Evolutionary conservation across 2,888 invertebrate genomes (phyloP).

Genomic region (Drosophila multiciliata): DNA sequence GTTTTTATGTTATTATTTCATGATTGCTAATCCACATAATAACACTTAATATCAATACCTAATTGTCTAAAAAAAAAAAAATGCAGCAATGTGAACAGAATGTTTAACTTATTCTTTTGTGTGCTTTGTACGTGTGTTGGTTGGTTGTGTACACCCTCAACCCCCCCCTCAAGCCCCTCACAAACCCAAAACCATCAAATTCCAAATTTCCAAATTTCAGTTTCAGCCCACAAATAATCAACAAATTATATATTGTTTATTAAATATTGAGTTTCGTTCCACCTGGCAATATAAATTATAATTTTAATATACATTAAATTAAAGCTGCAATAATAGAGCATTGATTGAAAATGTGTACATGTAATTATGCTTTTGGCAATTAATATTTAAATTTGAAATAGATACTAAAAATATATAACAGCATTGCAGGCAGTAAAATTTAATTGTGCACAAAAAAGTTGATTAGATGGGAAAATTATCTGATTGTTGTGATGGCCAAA

Average conservation of each 20-base stretch:
- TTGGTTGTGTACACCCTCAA: slow-evolving; percentile 28
- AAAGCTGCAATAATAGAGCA: slow-evolving; percentile 10
- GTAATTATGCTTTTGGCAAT: slow-evolving; percentile 73
- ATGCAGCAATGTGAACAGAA: slow-evolving; percentile 36
- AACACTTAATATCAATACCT: slow-evolving; percentile 31
- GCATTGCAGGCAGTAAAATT: slow-evolving; percentile 2
- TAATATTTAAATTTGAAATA: slow-evolving; percentile 3
- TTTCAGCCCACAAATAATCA: slow-evolving; percentile 18
- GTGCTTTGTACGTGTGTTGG: slow-evolving; percentile 63
- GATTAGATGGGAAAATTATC: not conserved
- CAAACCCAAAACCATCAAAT: not conserved
- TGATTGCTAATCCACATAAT: slow-evolving; percentile 35
- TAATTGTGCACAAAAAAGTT: not conserved
- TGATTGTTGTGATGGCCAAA: not conserved
- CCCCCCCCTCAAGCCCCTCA: not conserved
- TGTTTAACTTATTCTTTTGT: slow-evolving; percentile 47
- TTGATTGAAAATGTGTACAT: slow-evolving; percentile 70
- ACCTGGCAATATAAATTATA: slow-evolving; percentile 12
- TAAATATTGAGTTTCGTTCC: slow-evolving; percentile 25
- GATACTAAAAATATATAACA: slow-evolving; percentile 13
- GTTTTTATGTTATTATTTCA: slow-evolving; percentile 27
- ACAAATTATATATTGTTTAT: slow-evolving; percentile 16
- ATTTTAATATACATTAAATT: slow-evolving; percentile 8
- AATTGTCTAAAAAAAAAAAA: slow-evolving; percentile 43
- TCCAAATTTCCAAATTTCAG: slow-evolving; percentile 8